A percentile compares a stretch with the other conserved stretches of the same genome.
Evolutionary conservation across 2,888 invertebrate genomes (phyloP).

Genomic region (Bellardia bayeri): DNA sequence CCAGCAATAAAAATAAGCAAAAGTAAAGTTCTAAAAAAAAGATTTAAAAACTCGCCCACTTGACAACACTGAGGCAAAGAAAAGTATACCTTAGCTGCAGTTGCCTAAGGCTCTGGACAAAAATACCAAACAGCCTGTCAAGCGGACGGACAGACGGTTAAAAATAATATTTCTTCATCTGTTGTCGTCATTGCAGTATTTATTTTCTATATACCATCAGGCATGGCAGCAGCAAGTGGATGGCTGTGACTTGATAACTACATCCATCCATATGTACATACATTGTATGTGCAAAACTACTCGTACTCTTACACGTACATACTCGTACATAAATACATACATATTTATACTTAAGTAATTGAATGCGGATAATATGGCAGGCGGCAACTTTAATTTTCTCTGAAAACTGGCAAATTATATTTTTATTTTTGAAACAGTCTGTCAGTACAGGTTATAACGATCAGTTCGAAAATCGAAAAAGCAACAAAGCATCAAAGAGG

Average conservation of each 20-base stretch:
- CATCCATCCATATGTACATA: background rate
- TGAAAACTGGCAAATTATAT: constrained; percentile 47
- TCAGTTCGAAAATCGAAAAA: constrained; percentile 44
- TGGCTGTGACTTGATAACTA: background rate
- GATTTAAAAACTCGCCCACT: background rate
- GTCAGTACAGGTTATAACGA: constrained; percentile 56
- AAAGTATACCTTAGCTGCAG: constrained; percentile 13
- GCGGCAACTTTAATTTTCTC: constrained; percentile 66
- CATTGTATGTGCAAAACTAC: background rate
- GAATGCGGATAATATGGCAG: constrained; percentile 31
- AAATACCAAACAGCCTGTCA: constrained; percentile 16
- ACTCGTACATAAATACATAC: background rate
- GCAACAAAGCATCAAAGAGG: constrained; percentile 1
- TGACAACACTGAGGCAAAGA: constrained; percentile 20
- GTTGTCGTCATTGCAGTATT: background rate
- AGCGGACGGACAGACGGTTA: constrained; percentile 13
- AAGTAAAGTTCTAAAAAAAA: background rate
- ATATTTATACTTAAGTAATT: background rate
- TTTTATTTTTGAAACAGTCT: constrained; percentile 65
- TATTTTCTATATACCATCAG: constrained; percentile 29
- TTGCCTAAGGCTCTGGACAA: constrained; percentile 35
- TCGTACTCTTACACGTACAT: background rate
- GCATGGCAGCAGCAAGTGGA: constrained; percentile 14
- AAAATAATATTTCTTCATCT: constrained; percentile 32
- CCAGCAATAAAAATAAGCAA: background rate